These are phyloP conservation scores for Origma solitaria DNA, from an alignment of 2,113 vertebrate genomes.

Conservation along the genomic window DNA sequence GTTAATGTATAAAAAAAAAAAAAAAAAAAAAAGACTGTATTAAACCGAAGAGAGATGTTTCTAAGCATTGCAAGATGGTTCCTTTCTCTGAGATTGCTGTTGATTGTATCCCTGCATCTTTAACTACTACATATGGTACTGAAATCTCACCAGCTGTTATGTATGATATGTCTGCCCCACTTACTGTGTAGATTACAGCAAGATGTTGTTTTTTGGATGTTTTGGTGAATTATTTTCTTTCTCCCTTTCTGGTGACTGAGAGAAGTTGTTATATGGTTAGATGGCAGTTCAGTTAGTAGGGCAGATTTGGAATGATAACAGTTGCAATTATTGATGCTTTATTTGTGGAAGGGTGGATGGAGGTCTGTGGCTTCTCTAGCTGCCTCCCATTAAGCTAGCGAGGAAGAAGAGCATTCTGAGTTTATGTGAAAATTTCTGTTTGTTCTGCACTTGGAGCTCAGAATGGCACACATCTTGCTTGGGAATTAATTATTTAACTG, in stretches of 20 bases:
- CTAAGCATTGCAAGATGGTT: background rate
- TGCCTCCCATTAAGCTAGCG: background rate
- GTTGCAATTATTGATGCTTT: background rate
- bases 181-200: background rate
- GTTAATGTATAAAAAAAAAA: background rate
- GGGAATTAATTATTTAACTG: background rate
- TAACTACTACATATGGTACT: background rate
- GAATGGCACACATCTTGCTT: background rate
- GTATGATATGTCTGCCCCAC: background rate
- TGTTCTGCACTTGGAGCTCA: background rate
- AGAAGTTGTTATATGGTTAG: background rate
- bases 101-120: background rate
- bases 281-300: background rate
- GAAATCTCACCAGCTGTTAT: background rate
- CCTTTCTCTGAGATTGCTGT: background rate
- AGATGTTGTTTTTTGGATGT: background rate
- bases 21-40: background rate
- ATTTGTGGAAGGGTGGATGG: background rate
- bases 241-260: background rate
- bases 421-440: background rate
- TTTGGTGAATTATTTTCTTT: background rate
- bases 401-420: background rate
- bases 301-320: background rate
- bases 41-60: background rate
- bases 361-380: background rate